A percentile compares a stretch with the other conserved stretches of the same genome.
These are phyloP conservation scores for Acrocephalus kingi DNA, from an alignment of 2,113 vertebrate species.

Conservation along the genomic window DNA sequence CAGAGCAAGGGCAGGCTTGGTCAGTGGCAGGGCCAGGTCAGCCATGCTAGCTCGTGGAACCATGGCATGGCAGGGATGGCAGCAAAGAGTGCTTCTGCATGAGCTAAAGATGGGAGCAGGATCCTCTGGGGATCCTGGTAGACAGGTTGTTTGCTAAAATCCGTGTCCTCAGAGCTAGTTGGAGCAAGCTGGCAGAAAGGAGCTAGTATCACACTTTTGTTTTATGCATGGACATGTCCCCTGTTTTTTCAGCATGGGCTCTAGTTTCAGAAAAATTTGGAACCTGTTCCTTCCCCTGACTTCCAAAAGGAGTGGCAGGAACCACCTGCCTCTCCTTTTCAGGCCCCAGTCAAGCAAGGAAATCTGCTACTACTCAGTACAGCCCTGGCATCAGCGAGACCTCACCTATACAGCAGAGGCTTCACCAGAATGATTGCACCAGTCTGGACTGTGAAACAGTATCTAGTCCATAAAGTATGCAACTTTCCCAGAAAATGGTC, in stretches of 20 bases:
- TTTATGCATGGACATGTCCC: neutral
- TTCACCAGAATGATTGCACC: neutral
- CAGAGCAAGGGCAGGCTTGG: neutral
- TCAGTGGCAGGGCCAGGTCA: neutral
- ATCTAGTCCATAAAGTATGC: neutral
- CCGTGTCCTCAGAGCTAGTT: fast-evolving
- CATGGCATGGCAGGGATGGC: neutral
- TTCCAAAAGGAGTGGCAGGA: neutral
- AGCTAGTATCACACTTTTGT: neutral
- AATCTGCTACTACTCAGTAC: neutral
- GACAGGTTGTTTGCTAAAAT: neutral
- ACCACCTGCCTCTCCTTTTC: neutral
- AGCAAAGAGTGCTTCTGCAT: neutral
- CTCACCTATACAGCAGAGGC: neutral
- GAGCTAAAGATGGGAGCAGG: neutral
- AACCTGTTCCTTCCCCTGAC: neutral
- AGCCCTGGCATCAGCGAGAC: fast-evolving
- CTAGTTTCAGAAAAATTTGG: neutral
- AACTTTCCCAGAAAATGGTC: neutral
- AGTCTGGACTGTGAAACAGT: neutral
- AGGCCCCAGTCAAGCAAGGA: neutral
- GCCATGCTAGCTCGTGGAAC: fast-evolving
- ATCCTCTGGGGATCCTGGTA: neutral
- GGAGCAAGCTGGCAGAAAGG: neutral
- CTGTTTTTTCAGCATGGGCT: neutral